Conservation (phyloP, 1,140 invertebrate species). For the Halesus radiatus region DNA sequence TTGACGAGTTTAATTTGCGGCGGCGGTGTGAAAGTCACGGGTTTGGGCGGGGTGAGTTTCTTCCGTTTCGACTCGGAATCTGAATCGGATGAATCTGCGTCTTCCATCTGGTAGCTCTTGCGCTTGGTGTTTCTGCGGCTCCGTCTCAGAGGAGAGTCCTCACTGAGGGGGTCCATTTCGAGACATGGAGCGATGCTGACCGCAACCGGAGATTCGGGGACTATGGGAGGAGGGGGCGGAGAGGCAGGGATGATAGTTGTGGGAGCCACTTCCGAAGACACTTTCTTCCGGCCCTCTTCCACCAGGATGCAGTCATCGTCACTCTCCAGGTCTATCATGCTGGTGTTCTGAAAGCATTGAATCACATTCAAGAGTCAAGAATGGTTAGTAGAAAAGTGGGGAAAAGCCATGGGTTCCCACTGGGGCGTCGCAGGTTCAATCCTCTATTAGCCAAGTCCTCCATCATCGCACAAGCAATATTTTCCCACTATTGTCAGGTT, state of each 20-base stretch:
- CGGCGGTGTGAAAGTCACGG: neutral
- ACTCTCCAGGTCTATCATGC: conserved; percentile 7
- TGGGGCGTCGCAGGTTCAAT: too few species aligned
- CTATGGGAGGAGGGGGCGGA: neutral
- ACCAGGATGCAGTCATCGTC: conserved; percentile 27
- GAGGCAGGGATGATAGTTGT: neutral
- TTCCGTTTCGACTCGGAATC: neutral
- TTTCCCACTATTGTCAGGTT: neutral
- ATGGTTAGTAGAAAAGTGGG: too few species aligned
- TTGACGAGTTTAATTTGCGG: neutral
- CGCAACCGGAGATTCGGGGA: neutral
- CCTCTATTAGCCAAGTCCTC: neutral
- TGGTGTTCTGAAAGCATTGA: neutral
- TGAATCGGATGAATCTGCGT: neutral
- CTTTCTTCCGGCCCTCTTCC: neutral
- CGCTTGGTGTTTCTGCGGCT: conserved; percentile 12
- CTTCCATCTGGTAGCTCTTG: conserved; percentile 1
- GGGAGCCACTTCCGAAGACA: neutral
- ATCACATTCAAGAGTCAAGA: neutral
- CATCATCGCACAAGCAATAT: neutral
- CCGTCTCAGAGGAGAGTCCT: neutral
- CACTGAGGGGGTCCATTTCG: neutral
- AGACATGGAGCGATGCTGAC: neutral
- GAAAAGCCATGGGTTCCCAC: too few species aligned
- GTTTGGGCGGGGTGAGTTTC: neutral